phyloP scores from a whole-genome alignment of 2,797 vertebrate genomes.

The Linurgus olivaceus region DNA sequence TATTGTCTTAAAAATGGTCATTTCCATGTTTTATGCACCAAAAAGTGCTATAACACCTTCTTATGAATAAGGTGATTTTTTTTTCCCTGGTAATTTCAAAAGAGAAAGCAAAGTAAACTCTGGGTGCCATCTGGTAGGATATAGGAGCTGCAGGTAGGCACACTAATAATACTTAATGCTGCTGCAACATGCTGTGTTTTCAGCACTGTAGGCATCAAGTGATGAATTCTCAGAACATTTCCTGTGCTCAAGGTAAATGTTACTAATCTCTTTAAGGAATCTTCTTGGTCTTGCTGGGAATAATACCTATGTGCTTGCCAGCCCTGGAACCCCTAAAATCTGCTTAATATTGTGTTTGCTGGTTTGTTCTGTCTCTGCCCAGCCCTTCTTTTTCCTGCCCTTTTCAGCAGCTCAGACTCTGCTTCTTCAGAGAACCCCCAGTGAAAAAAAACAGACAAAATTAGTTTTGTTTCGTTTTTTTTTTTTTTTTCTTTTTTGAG shows the following conservation, averaged over 20 bases:
- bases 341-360: background rate
- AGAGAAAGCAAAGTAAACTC: background rate
- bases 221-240: constrained; percentile 37
- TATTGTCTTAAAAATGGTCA: background rate
- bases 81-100: background rate
- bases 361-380: background rate
- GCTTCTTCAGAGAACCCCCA: background rate
- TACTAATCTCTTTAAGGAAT: constrained; percentile 30
- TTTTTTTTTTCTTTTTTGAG: background rate
- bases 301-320: background rate
- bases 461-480: background rate
- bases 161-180: constrained; percentile 39
- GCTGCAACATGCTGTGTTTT: constrained; percentile 18
- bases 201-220: constrained; percentile 29
- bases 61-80: background rate
- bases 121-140: constrained; percentile 36
- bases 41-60: background rate
- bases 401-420: background rate
- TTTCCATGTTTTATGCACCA: background rate
- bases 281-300: constrained; percentile 14
- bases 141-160: constrained; percentile 50
- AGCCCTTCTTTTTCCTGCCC: background rate
- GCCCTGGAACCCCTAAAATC: background rate
- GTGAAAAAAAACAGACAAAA: background rate
- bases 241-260: constrained; percentile 20